Conservation (phyloP, 37 sponge, comb jelly and placozoan genomes). For the Dysidea cf. avara region DNA sequence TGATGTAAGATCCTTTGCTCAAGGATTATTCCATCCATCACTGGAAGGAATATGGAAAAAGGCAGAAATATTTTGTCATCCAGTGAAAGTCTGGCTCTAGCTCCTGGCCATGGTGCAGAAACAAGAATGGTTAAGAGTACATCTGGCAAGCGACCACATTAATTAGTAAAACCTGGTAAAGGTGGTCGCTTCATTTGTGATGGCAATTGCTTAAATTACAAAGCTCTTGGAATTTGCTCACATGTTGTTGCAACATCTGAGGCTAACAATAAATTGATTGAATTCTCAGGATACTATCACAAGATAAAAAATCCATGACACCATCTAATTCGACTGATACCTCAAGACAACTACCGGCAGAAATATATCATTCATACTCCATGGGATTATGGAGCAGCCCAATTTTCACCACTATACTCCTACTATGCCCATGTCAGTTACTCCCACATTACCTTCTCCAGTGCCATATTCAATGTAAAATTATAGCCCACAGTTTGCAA, state of each 20-base stretch:
- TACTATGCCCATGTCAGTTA: too few species aligned
- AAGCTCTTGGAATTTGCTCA: slow-evolving; percentile 6
- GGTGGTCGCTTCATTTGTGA: not conserved
- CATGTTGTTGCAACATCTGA: not conserved
- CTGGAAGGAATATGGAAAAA: not conserved
- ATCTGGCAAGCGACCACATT: slow-evolving; percentile 8
- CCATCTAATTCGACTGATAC: too few species aligned
- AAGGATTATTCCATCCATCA: too few species aligned
- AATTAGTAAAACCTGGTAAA: not conserved
- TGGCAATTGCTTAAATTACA: slow-evolving; percentile 5
- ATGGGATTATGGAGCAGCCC: too few species aligned
- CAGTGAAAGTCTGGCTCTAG: not conserved
- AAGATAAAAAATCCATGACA: not conserved
- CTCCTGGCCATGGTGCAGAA: not conserved
- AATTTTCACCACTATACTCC: too few species aligned
- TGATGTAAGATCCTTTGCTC: too few species aligned
- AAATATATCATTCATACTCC: too few species aligned
- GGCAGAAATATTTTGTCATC: not conserved
- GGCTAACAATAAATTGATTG: not conserved
- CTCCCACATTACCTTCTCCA: too few species aligned
- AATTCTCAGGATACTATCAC: not conserved
- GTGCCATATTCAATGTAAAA: too few species aligned
- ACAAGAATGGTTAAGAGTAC: not conserved
- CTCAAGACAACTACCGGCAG: too few species aligned
- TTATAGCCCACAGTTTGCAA: too few species aligned